Evolutionary conservation across 1,140 invertebrate genomes (phyloP), one percentile per base, ranked within the genome.

Genomic region (Ceratoteleas bidentatus): DNA sequence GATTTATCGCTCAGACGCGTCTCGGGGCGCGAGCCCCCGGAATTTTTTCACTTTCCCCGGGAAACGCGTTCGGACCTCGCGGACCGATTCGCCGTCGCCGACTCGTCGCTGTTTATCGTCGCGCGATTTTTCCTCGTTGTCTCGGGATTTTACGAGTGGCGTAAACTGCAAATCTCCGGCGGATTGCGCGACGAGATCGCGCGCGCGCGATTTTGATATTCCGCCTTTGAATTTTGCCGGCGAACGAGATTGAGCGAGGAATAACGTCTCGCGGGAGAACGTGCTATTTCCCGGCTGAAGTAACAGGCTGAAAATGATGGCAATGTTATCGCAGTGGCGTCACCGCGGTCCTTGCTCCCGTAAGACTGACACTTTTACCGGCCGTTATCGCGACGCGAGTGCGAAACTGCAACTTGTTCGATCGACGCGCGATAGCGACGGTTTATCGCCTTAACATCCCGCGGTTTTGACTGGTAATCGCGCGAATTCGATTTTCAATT

Each of bases 321-420:
- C 77, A 50, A 87, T 86, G 61, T 88, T 87, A 72, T 88, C 82
- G 49, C 83, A n/a, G 78, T 53, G 85, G 61, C 54, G 86, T 86
- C 40, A 75, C 73, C 38, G 83, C 82, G 13, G 65, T 81, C 84
- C 74, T 84, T 65, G 83, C 84, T 58, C 81, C 84, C 61, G 81
- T 83, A 52, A 85, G 68, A 84, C 81, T 81, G 47, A 82, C 54
- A 68, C 70, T 73, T 60, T 60, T 74, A 68, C 76, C 68, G 38
- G 69, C 65, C 72, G 75, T 84, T 56, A 76, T 72, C 54, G 58
- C 52, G 80, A 77, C 83, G 50, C 82, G 68, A 49, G 43, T 45
- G n/a, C n/a, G 57, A 84, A 85, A 60, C 70, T 69, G 36, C 84
- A 86, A 57, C 69, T 84, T 69, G 81, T 81, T 53, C 74, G 65